Conservation (phyloP, 2,888 invertebrate genomes). For the Harmothoe impar region DNA sequence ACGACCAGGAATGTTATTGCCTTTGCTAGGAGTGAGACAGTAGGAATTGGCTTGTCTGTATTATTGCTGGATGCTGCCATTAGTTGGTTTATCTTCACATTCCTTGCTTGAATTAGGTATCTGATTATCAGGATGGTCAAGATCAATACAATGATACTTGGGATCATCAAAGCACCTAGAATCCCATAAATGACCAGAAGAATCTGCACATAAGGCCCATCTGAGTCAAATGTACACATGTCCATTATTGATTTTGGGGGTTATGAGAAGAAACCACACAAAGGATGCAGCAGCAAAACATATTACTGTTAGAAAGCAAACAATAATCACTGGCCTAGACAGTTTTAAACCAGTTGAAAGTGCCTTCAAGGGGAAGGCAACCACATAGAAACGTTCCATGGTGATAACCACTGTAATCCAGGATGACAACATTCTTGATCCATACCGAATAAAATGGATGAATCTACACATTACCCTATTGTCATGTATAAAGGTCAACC, state of each 20-base stretch:
- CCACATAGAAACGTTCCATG: background rate
- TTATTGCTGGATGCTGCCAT: background rate
- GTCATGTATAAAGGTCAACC: background rate
- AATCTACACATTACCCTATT: background rate
- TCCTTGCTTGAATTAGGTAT: background rate
- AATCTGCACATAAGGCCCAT: background rate
- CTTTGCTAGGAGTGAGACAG: background rate
- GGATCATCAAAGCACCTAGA: background rate
- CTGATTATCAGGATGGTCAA: background rate
- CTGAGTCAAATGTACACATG: background rate
- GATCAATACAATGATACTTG: constrained; percentile 3
- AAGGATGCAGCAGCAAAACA: background rate
- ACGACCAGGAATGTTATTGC: background rate
- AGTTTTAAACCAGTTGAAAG: background rate
- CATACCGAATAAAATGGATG: background rate
- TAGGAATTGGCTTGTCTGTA: background rate
- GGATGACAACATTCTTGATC: background rate
- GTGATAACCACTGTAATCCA: constrained; percentile 6
- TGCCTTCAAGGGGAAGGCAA: background rate
- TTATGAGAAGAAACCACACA: background rate
- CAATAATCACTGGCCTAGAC: background rate
- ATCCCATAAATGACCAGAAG: background rate
- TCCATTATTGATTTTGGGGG: background rate
- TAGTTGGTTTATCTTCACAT: background rate
- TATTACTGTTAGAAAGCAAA: background rate